phyloP scores from a whole-genome alignment of 2,113 vertebrate genomes.

The Pristiophorus japonicus region DNA sequence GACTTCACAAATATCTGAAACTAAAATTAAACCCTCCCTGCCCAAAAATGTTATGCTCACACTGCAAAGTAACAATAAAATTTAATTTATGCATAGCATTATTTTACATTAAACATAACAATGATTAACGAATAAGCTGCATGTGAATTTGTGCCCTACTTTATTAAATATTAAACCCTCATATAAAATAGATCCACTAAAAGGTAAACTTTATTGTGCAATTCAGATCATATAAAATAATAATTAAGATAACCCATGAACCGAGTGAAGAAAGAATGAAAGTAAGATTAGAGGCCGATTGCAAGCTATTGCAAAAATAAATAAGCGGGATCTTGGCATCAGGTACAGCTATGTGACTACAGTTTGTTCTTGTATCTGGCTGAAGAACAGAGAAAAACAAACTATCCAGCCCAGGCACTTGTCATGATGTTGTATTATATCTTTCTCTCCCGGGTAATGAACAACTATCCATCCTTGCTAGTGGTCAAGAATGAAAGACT shows the following conservation, averaged over 20 bases:
- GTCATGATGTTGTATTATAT: background rate
- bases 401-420: background rate
- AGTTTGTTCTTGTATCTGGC: background rate
- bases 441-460: slow-evolving; percentile 3
- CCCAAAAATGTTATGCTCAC: background rate
- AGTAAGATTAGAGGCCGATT: background rate
- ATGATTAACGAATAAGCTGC: background rate
- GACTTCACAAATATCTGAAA: background rate
- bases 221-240: background rate
- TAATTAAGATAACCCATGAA: background rate
- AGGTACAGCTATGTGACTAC: background rate
- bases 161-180: background rate
- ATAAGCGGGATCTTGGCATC: background rate
- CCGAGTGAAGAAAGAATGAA: too few species aligned
- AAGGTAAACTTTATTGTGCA: background rate
- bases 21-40: background rate
- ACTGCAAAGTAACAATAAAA: background rate
- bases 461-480: background rate
- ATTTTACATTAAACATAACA: background rate
- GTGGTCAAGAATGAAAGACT: background rate
- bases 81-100: background rate
- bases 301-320: background rate
- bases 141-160: background rate
- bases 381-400: background rate
- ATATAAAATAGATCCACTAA: background rate